Base-by-base conservation (phyloP, 1,140 invertebrate species). In the Drosophila sucinea region DNA sequence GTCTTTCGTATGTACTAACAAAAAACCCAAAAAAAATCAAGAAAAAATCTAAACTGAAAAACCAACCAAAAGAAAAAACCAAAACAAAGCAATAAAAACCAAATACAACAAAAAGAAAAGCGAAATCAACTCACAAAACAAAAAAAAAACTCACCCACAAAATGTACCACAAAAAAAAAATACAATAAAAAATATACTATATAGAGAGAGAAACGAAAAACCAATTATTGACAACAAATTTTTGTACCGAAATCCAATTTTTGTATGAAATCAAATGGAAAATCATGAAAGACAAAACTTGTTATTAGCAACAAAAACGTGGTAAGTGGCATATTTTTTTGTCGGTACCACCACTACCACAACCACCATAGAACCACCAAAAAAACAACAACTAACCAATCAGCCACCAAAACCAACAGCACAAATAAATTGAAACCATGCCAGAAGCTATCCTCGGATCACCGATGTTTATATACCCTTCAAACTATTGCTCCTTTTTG, bases 1-100 rank as follows among this genome's bases (percentile, higher is more conserved):
- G 91, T 90, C 81, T 92, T 92, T 92, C 90, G 90, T 81, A 91
- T 90, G 86, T 90, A 90, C 86, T 90, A 90, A 81, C 65, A 60
- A 47, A 64, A 60, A 62, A 17, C 17, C 10, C 11, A 51, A 62
- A 75, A 64, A 32, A 57, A 27, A 72, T 2, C 29, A 27, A 27
- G 73, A 60, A 32, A 38, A 51, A 67, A 29, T 27, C 60, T 54
- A 74, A 73, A 11, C 71, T 47, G 35, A 57, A 41, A 57, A 70
- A 54, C 65, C 58, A 68, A 68, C 70, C 51, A 41, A 80, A 60
- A 73, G 33, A 54, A 61, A 25, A 23, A 63, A 57, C 41, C 64
- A 58, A 80, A 60, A 29, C 33, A 44, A 73, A 38, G 25, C 60
- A 60, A 74, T 67, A 41, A 51, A 61, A 35, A 73, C 38, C 56